These are phyloP conservation scores for Serrognathus titanus DNA, from an alignment of 2,888 invertebrate species.

Conservation along the genomic window DNA sequence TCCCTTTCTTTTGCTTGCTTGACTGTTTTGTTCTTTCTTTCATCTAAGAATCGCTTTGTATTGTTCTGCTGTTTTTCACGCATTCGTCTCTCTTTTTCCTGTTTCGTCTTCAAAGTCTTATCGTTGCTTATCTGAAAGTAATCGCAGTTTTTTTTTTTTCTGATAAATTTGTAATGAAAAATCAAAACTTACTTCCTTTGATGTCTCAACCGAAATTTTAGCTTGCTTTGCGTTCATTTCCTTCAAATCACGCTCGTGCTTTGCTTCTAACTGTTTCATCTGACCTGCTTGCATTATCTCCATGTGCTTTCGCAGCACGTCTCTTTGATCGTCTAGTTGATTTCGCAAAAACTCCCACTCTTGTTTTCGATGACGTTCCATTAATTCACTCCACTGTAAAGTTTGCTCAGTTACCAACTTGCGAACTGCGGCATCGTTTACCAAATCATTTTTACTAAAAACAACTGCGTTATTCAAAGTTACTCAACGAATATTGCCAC, in stretches of 20 bases:
- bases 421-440: conserved; percentile 72
- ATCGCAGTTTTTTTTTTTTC: neutral
- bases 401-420: conserved; percentile 90
- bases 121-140: conserved; percentile 66
- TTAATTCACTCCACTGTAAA: conserved; percentile 89
- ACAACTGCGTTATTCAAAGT: conserved; percentile 1
- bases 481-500: conserved; percentile 31
- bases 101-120: conserved; percentile 93
- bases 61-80: conserved; percentile 96
- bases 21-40: conserved; percentile 81
- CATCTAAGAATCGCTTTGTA: conserved; percentile 96
- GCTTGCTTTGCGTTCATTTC: conserved; percentile 94
- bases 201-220: conserved; percentile 94
- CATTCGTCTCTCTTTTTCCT: conserved; percentile 91
- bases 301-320: conserved; percentile 70
- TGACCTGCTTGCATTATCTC: conserved; percentile 77
- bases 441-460: conserved; percentile 74
- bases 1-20: conserved; percentile 91
- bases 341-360: conserved; percentile 78
- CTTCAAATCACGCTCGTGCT: conserved; percentile 93
- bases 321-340: conserved; percentile 81
- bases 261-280: conserved; percentile 83
- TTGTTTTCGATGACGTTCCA: conserved; percentile 77
- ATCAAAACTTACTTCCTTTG: conserved; percentile 72
- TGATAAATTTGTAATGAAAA: neutral